phyloP scores from a whole-genome alignment of 2,797 vertebrate genomes.

The Toxotes lorentzi region DNA sequence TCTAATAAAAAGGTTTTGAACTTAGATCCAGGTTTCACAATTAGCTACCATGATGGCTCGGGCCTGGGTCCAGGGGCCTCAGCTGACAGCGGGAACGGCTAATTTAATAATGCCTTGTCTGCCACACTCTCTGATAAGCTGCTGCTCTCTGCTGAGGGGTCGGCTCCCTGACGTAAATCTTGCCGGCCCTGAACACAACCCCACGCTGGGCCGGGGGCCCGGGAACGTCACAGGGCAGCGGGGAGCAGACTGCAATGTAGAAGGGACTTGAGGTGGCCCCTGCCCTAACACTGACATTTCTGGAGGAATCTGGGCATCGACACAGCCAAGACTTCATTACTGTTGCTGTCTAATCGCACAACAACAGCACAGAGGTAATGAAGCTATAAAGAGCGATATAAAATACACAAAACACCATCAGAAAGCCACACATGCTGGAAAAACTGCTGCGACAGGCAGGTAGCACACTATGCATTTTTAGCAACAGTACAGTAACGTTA shows the following conservation, averaged over 20 bases:
- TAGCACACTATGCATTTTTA: not conserved
- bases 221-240: constrained; percentile 40
- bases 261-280: constrained; percentile 13
- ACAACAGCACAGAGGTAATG: not conserved
- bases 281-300: not conserved
- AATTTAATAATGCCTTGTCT: constrained; percentile 75
- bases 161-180: constrained; percentile 65
- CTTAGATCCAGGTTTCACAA: constrained; percentile 57
- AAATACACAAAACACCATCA: not conserved
- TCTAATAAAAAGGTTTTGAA: constrained; percentile 64
- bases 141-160: constrained; percentile 65
- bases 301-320: constrained; percentile 41
- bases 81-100: constrained; percentile 74
- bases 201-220: constrained; percentile 52
- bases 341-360: not conserved
- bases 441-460: not conserved
- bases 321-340: constrained; percentile 13
- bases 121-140: constrained; percentile 70
- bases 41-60: constrained; percentile 62
- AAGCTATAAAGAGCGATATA: not conserved
- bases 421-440: not conserved
- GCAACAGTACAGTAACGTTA: not conserved
- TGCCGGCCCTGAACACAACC: constrained; percentile 30
- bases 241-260: constrained; percentile 29
- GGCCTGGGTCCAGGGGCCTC: constrained; percentile 67